Percentiles rank a stretch among this genome's conserved stretches.
These are phyloP conservation scores for Crepidodera aurea DNA, from an alignment of 2,888 invertebrate species.

Conservation along the genomic window DNA sequence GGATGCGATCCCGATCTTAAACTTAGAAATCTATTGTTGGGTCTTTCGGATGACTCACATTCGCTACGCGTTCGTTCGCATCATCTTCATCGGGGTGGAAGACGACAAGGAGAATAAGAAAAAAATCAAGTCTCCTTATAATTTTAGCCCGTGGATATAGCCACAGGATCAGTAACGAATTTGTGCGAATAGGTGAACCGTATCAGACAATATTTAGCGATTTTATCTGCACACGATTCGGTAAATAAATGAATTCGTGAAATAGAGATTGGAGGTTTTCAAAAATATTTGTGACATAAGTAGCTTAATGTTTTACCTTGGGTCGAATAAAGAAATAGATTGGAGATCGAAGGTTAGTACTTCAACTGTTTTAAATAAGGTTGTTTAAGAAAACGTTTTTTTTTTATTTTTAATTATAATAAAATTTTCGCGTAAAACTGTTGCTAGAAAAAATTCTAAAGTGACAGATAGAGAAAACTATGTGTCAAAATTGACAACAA, in stretches of 20 bases:
- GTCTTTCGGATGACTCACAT: constrained; percentile 27
- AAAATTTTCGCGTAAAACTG: too few species aligned
- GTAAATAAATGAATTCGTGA: not conserved
- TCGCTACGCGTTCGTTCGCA: constrained; percentile 19
- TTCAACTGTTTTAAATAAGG: too few species aligned
- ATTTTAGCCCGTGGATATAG: constrained; percentile 13
- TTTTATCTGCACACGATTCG: not conserved
- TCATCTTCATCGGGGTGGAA: constrained; percentile 11
- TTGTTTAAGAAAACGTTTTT: too few species aligned
- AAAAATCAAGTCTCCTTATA: constrained; percentile 6
- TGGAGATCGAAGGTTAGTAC: constrained; percentile 20
- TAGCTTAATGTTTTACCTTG: constrained; percentile 23
- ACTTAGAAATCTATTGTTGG: constrained; percentile 22
- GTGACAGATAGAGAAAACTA: too few species aligned
- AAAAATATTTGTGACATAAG: not conserved
- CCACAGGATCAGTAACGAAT: constrained; percentile 16
- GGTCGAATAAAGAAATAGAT: constrained; percentile 13
- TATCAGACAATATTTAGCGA: constrained; percentile 1
- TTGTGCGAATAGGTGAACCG: not conserved
- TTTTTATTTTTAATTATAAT: too few species aligned
- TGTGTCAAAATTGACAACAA: too few species aligned
- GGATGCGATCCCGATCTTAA: not conserved
- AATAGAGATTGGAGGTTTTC: not conserved
- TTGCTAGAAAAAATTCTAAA: too few species aligned
- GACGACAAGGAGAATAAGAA: constrained; percentile 10